These are phyloP conservation scores for Nomada hirtipes DNA, from an alignment of 2,888 invertebrate genomes.

Conservation along the genomic window DNA sequence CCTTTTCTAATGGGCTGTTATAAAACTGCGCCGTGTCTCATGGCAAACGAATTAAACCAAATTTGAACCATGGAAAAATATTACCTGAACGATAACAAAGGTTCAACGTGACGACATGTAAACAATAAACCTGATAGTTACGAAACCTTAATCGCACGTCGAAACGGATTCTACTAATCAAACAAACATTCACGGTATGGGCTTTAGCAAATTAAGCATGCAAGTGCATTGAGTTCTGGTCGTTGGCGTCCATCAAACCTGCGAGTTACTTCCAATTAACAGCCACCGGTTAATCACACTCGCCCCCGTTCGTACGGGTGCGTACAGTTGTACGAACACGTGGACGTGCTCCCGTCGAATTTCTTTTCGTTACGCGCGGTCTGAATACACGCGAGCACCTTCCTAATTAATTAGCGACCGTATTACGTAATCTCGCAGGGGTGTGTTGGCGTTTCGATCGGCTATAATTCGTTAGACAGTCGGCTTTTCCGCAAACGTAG, in stretches of 20 bases:
- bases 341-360: neutral
- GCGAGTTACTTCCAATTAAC: slow-evolving; percentile 56
- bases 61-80: neutral
- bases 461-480: slow-evolving; percentile 9
- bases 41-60: neutral
- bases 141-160: slow-evolving; percentile 50
- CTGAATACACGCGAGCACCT: neutral
- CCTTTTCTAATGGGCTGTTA: too few relatives aligned
- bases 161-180: slow-evolving; percentile 49
- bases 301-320: slow-evolving; percentile 13
- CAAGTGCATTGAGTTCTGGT: slow-evolving; percentile 22
- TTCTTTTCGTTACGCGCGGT: slow-evolving; percentile 5
- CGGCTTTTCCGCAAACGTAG: neutral
- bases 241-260: slow-evolving; percentile 39
- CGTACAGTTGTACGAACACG: slow-evolving; percentile 19
- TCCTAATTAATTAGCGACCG: slow-evolving; percentile 24
- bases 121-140: slow-evolving; percentile 22
- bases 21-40: neutral
- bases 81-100: neutral
- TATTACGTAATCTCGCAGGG: slow-evolving; percentile 15
- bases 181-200: slow-evolving; percentile 31
- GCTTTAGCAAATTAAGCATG: slow-evolving; percentile 53
- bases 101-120: too few relatives aligned
- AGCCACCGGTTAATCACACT: slow-evolving; percentile 35
- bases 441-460: slow-evolving; percentile 3